phyloP scores from a whole-genome alignment of 1,140 invertebrate genomes.

The Andricus grossulariae region DNA sequence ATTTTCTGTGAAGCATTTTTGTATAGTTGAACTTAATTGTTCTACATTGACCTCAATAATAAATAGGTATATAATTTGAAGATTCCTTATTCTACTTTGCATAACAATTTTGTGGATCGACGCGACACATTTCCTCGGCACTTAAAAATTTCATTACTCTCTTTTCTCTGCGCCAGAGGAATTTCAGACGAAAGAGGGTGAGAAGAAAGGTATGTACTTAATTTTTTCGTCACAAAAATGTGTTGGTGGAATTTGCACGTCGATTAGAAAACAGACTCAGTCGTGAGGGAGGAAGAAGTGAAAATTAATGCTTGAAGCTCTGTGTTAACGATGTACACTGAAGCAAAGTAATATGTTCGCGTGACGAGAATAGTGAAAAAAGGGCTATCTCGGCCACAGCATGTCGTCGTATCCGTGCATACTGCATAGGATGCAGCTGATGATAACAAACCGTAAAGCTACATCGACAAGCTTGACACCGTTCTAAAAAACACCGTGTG shows the following conservation, averaged over 20 bases:
- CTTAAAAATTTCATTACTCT: conserved; percentile 26
- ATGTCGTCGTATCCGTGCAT: neutral
- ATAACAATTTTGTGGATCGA: neutral
- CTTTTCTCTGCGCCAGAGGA: neutral
- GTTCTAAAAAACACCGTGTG: neutral
- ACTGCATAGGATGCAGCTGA: neutral
- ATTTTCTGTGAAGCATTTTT: too few species aligned
- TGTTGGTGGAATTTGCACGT: conserved; percentile 1
- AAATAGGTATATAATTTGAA: neutral
- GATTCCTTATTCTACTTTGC: conserved; percentile 7
- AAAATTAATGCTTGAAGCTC: conserved; percentile 5
- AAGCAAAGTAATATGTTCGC: neutral
- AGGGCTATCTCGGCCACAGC: neutral
- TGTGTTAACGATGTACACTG: neutral
- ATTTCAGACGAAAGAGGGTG: neutral
- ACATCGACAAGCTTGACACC: conserved; percentile 32
- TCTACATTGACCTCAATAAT: neutral
- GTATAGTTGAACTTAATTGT: too few species aligned
- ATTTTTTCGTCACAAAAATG: conserved; percentile 10
- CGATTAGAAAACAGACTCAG: conserved; percentile 6
- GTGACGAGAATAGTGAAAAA: neutral
- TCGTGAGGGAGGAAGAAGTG: neutral
- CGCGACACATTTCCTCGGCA: neutral
- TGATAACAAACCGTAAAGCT: conserved; percentile 43
- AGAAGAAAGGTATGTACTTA: conserved; percentile 14